phyloP scores from a whole-genome alignment of 1,140 invertebrate genomes.

The Cyphomyrmex costatus region DNA sequence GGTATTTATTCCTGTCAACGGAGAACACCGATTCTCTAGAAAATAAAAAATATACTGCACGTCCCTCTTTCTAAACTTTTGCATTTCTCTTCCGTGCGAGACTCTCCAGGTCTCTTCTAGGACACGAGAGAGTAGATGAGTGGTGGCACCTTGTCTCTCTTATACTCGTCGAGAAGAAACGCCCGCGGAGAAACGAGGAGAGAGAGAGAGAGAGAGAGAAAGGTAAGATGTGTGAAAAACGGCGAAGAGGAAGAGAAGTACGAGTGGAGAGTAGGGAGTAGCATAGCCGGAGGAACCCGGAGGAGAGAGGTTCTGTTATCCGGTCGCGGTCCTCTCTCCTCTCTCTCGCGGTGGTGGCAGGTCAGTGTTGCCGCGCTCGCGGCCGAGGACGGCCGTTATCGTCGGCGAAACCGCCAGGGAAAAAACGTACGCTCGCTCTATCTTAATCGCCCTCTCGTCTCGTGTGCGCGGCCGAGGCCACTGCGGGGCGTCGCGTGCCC shows the following conservation, averaged over 20 bases:
- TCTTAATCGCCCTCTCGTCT: slow-evolving; percentile 5
- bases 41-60: background rate
- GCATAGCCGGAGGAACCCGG: slow-evolving; percentile 36
- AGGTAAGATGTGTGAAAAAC: background rate
- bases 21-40: background rate
- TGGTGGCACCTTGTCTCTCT: slow-evolving; percentile 19
- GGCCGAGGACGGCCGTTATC: slow-evolving; percentile 70
- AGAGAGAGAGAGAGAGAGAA: background rate
- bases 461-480: background rate
- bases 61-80: background rate
- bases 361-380: slow-evolving; percentile 80
- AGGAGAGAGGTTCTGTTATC: slow-evolving; percentile 77
- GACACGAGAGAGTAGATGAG: slow-evolving; percentile 23
- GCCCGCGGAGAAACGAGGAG: slow-evolving; percentile 17
- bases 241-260: slow-evolving; percentile 37
- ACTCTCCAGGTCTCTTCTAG: slow-evolving; percentile 1
- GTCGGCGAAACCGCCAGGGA: background rate
- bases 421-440: slow-evolving; percentile 3
- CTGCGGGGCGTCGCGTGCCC: slow-evolving; percentile 44
- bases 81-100: background rate
- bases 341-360: slow-evolving; percentile 77
- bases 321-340: slow-evolving; percentile 75
- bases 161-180: background rate
- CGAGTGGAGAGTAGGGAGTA: slow-evolving; percentile 67
- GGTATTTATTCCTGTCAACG: background rate